phyloP scores from a whole-genome alignment of 2,888 invertebrate genomes.

The Drosophila longiperda region DNA sequence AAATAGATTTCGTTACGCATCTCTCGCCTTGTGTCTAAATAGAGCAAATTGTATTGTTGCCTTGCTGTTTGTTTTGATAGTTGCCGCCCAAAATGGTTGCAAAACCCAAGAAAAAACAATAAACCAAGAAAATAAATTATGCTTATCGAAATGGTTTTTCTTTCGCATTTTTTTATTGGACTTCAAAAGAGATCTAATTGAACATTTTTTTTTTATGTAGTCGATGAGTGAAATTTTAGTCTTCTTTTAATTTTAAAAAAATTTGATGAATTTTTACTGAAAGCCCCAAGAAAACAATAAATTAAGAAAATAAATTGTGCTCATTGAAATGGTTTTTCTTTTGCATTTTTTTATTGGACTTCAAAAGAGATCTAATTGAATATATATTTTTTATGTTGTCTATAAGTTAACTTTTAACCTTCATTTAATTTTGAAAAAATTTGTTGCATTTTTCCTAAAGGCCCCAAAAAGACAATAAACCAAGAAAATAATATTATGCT shows the following conservation, averaged over 20 bases:
- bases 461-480: too few species aligned
- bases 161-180: background rate
- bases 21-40: slow-evolving; percentile 44
- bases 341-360: background rate
- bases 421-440: too few species aligned
- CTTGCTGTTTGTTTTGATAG: slow-evolving; percentile 57
- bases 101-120: background rate
- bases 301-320: slow-evolving; percentile 1
- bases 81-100: slow-evolving; percentile 42
- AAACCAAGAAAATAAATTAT: slow-evolving; percentile 1
- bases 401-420: too few species aligned
- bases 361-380: background rate
- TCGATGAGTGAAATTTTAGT: too few species aligned
- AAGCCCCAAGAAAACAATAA: background rate
- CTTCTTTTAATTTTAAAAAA: too few species aligned
- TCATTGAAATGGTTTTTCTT: slow-evolving; percentile 22
- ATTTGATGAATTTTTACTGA: too few species aligned
- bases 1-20: slow-evolving; percentile 71
- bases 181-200: background rate
- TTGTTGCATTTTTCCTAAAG: too few species aligned
- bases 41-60: slow-evolving; percentile 26
- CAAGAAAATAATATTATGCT: slow-evolving; percentile 5
- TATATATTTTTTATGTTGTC: too few species aligned
- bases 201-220: too few species aligned
- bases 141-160: slow-evolving; percentile 24